A percentile compares a stretch with the other conserved stretches of the same genome.
These are phyloP conservation scores for Zeus faber DNA, from an alignment of 2,113 vertebrate genomes.

Conservation along the genomic window DNA sequence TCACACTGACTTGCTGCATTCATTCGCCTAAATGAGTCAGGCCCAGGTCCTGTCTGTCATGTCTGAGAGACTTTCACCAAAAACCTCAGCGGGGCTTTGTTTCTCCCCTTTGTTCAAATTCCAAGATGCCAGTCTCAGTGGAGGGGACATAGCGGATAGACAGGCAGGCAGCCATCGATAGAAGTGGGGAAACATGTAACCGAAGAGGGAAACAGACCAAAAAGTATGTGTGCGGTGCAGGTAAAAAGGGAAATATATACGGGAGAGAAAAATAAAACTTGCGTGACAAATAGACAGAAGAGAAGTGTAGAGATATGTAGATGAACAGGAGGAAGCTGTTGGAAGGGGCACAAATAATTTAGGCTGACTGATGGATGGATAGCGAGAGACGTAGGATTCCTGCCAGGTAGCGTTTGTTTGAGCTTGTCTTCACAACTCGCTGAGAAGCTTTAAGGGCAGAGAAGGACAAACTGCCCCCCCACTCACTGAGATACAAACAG, in stretches of 20 bases:
- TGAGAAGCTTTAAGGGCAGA: slow-evolving; percentile 20
- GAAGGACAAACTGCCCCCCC: slow-evolving; percentile 16
- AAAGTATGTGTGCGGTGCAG: slow-evolving; percentile 32
- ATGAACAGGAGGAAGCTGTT: slow-evolving; percentile 52
- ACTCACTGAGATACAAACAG: too few relatives aligned
- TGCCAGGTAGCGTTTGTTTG: slow-evolving; percentile 36
- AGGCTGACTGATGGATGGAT: slow-evolving; percentile 36
- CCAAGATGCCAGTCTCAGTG: slow-evolving; percentile 57
- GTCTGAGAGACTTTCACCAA: slow-evolving; percentile 49
- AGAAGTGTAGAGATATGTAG: slow-evolving; percentile 55
- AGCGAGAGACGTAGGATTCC: slow-evolving; percentile 28
- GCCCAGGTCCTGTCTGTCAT: slow-evolving; percentile 55
- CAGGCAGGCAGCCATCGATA: slow-evolving; percentile 9
- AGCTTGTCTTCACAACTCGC: slow-evolving; percentile 20
- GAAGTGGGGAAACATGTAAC: slow-evolving; percentile 17
- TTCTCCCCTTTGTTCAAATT: slow-evolving; percentile 24
- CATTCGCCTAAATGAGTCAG: slow-evolving; percentile 40
- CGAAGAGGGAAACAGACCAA: slow-evolving; percentile 25
- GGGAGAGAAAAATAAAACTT: slow-evolving; percentile 44
- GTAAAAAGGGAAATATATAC: neutral
- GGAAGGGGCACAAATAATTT: slow-evolving; percentile 43
- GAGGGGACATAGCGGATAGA: slow-evolving; percentile 32
- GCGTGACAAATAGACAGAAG: slow-evolving; percentile 29
- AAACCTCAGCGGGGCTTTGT: slow-evolving; percentile 32
- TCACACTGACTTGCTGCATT: slow-evolving; percentile 43